Evolutionary conservation across 2,888 invertebrate genomes (phyloP), one percentile per base, ranked within the genome.

Genomic region (Matsumyia berberina): DNA sequence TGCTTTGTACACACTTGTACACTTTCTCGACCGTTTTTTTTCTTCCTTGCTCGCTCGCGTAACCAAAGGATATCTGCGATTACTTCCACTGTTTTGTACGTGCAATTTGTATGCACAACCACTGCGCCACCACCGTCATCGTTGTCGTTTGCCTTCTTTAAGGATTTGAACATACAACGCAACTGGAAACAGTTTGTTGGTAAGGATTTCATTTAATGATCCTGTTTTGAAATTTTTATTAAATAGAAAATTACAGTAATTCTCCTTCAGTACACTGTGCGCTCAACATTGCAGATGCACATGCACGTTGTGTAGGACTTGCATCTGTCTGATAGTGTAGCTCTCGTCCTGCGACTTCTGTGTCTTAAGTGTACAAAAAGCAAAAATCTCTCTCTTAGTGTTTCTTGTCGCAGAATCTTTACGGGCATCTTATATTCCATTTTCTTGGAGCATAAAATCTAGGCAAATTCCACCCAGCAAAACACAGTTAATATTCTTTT

Each of bases 401-500:
- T 35, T 46, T 46, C 69, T 53, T 39, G n/a, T n/a, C n/a, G n/a
- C n/a, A n/a, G n/a, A n/a, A 42, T 62, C 35, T 31, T 55, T 4
- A 35, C 39, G 51, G n/a, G n/a, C n/a, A 24, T 60, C 15, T 53
- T 62, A 62, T 31, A 64, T 53, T 24, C 11, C 11, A 5, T 53
- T 58, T 66, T 19, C 29, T 33, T 3, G 19, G 11, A 46, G 24
- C 29, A 39, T 4, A 35, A 33, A 9, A 76, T 55, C 17, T 31
- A n/a, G 24, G 31, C 35, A 19, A 74, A 58, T 66, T 49, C n/a
- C 46, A 33, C 33, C 7, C n/a, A 15, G n/a, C 35, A 42, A 12
- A 17, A 35, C 33, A n/a, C 37, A 53, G 73, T 73, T 70, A 66
- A 77, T 72, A 77, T 77, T 51, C 55, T 55, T 83, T 83, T 62